Evolutionary conservation across 2,113 vertebrate species (phyloP), one percentile per base, ranked within the genome.

Genomic region (Lophius piscatorius): DNA sequence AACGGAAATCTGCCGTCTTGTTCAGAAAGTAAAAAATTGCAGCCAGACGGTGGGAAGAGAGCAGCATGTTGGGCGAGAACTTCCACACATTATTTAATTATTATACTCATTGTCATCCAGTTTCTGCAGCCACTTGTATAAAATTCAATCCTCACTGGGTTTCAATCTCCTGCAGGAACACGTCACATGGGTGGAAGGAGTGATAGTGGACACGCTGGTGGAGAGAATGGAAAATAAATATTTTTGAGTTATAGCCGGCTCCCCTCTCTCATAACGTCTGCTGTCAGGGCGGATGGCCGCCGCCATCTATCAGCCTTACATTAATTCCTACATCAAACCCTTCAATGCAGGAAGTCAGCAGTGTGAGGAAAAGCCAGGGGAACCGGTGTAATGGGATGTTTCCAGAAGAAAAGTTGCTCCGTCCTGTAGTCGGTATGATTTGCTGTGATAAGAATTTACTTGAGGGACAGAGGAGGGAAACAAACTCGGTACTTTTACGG

Each of bases 261-360:
- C 61, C 58, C 11, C 40, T 83, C 61, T 72, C 22, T 63, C 50
- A 58, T 66, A 84, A 70, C 69, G 70, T 62, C 50, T 65, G 41
- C 66, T 65, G 70, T 70, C 70, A 70, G 31, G 26, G 29, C 39
- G 34, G 35, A 66, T 38, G 69, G 52, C 70, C 64, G 38, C 36
- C 78, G 54, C 57, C 70, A 84, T 75, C 65, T 45, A 63, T 84
- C 82, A 83, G 62, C 4, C 45, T 67, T 80, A 44, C 45, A 71
- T 77, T 81, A 74, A 70, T 59, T 66, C 61, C 36, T 14, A 36
- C 51, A 59, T 74, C 67, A 77, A 63, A 77, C 39, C 57, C 58
- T 62, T 65, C 63, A 69, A 51, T 21, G 61, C 40, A 48, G 51
- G 39, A 4, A 56, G 60, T 18, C 56, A 41, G 51, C 52, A 10